These are phyloP conservation scores for Epinotia bilunana DNA, from an alignment of 2,888 invertebrate species.

Conservation along the genomic window DNA sequence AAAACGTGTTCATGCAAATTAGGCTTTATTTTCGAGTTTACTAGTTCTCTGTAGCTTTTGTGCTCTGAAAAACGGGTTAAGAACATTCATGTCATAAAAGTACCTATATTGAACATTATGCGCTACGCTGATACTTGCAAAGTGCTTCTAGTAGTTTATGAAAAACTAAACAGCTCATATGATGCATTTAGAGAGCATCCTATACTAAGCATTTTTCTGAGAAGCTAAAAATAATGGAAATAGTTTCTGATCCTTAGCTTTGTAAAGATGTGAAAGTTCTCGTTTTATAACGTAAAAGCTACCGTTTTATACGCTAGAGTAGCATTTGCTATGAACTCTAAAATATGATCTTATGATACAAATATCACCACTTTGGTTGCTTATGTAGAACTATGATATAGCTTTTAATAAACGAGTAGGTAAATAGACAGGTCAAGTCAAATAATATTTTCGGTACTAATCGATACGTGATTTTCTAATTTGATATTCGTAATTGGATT, in stretches of 20 bases:
- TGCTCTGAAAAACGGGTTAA: background rate
- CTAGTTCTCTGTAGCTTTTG: background rate
- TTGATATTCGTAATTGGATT: no score
- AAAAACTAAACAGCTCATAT: background rate
- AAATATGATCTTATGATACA: background rate
- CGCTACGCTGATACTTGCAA: background rate
- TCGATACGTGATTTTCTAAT: no score
- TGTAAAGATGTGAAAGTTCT: background rate
- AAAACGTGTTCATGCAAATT: constrained; percentile 21
- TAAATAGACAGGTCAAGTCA: no score
- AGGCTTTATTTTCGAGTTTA: background rate
- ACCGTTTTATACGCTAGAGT: background rate
- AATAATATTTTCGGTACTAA: no score
- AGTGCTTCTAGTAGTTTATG: background rate
- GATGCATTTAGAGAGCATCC: background rate
- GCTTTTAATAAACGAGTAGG: no score
- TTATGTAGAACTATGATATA: no score
- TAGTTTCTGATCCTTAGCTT: background rate
- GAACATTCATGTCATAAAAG: background rate
- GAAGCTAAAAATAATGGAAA: background rate
- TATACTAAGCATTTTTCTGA: background rate
- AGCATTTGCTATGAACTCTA: background rate
- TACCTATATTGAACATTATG: background rate
- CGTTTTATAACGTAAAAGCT: background rate
- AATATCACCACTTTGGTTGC: no score